phyloP scores from a whole-genome alignment of 2,797 vertebrate species.

The Paratrypauchen microcephalus region DNA sequence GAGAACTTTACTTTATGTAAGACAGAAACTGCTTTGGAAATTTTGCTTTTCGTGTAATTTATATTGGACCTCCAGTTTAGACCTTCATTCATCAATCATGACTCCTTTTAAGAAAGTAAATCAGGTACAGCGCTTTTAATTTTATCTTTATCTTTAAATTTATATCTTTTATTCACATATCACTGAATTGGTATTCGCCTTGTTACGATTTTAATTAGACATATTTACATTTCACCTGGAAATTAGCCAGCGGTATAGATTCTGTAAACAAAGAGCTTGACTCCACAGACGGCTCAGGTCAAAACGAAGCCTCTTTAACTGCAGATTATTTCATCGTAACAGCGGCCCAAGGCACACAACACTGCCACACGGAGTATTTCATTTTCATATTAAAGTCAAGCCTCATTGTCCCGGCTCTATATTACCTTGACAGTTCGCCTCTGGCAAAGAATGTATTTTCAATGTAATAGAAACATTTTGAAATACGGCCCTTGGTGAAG shows the following conservation, averaged over 20 bases:
- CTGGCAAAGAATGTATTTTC: not conserved
- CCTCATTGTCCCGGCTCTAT: not conserved
- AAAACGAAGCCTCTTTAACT: not conserved
- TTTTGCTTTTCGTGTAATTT: no score
- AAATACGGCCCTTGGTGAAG: not conserved
- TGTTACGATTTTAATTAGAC: not conserved
- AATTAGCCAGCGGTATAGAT: no score
- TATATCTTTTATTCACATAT: not conserved
- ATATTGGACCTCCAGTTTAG: no score
- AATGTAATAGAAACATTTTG: constrained; percentile 4
- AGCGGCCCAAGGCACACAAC: not conserved
- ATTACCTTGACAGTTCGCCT: constrained; percentile 6
- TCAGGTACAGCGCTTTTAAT: not conserved
- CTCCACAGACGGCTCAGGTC: not conserved
- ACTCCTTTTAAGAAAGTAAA: no score
- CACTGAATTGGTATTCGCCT: not conserved
- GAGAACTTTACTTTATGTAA: no score
- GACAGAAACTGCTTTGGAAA: no score
- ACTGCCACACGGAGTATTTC: not conserved
- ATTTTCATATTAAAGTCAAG: constrained; percentile 8
- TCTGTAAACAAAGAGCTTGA: not conserved
- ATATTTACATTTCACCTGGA: no score
- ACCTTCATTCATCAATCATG: no score
- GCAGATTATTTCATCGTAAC: not conserved
- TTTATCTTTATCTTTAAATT: no score